phyloP scores from a whole-genome alignment of 2,888 invertebrate genomes.

The Acleris emargana region DNA sequence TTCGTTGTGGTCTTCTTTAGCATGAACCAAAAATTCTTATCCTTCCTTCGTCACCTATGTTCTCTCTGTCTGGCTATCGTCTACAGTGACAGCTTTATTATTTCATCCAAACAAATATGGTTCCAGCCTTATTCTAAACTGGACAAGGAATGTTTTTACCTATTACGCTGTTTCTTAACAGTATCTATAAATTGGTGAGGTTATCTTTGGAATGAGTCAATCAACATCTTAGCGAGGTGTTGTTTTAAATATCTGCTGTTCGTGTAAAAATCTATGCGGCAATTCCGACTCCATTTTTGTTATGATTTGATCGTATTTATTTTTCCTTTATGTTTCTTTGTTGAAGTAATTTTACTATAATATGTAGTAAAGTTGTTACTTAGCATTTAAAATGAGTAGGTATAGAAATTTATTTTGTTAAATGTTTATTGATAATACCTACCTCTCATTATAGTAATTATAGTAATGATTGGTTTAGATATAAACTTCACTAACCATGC shows the following conservation, averaged over 20 bases:
- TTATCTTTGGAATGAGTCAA: constrained; percentile 19
- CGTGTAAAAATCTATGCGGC: neutral
- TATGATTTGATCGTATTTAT: too few relatives aligned
- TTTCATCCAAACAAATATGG: neutral
- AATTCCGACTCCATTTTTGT: too few relatives aligned
- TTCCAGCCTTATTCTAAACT: constrained; percentile 4
- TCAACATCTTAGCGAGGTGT: constrained; percentile 8
- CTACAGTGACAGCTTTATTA: constrained; percentile 2
- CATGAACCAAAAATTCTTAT: neutral
- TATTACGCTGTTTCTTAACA: neutral
- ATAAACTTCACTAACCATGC: too few relatives aligned
- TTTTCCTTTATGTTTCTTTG: too few relatives aligned
- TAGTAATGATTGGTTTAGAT: too few relatives aligned
- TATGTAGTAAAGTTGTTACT: too few relatives aligned
- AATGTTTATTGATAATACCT: too few relatives aligned
- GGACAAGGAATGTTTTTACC: neutral
- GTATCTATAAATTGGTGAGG: neutral
- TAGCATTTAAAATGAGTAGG: too few relatives aligned
- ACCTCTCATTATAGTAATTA: too few relatives aligned
- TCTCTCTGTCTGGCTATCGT: constrained; percentile 9
- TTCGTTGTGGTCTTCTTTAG: too few relatives aligned
- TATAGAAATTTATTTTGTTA: too few relatives aligned
- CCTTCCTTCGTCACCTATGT: constrained; percentile 2
- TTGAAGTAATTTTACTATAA: too few relatives aligned
- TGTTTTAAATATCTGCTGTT: neutral